phyloP scores from a whole-genome alignment of 2,797 vertebrate species.

The Myotis planiceps region DNA sequence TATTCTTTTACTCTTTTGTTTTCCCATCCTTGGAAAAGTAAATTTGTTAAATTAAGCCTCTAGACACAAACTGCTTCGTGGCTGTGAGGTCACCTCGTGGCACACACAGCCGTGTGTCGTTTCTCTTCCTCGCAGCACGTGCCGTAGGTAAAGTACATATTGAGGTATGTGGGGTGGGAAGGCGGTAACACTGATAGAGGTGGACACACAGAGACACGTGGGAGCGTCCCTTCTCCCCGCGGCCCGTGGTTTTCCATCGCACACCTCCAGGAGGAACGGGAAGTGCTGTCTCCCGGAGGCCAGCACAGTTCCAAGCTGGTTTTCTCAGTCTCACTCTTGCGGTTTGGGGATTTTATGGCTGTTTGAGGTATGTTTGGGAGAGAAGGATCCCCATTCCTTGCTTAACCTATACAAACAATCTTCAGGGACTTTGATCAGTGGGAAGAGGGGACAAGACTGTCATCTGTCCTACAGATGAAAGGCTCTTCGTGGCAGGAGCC shows the following conservation, averaged over 20 bases:
- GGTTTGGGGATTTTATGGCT: slow-evolving; percentile 45
- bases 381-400: slow-evolving; percentile 65
- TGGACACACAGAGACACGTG: neutral
- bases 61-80: slow-evolving; percentile 5
- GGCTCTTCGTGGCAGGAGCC: slow-evolving; percentile 35
- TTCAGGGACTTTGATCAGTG: slow-evolving; percentile 75
- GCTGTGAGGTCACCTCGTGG: neutral
- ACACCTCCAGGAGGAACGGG: slow-evolving; percentile 37
- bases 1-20: neutral
- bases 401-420: slow-evolving; percentile 78
- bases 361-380: slow-evolving; percentile 76
- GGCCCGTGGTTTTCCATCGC: neutral
- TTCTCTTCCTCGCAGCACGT: slow-evolving; percentile 53
- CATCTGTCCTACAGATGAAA: slow-evolving; percentile 69
- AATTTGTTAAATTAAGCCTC: slow-evolving; percentile 18
- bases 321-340: slow-evolving; percentile 69
- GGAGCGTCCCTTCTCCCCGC: neutral
- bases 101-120: neutral
- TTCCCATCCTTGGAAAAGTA: neutral
- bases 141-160: neutral
- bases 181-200: rapidly evolving
- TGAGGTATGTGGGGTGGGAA: neutral
- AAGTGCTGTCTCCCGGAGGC: slow-evolving; percentile 63
- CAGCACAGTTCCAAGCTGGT: slow-evolving; percentile 70
- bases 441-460: slow-evolving; percentile 17